Base-by-base conservation (phyloP, 2,113 vertebrate genomes). In the Setophaga petechia region DNA sequence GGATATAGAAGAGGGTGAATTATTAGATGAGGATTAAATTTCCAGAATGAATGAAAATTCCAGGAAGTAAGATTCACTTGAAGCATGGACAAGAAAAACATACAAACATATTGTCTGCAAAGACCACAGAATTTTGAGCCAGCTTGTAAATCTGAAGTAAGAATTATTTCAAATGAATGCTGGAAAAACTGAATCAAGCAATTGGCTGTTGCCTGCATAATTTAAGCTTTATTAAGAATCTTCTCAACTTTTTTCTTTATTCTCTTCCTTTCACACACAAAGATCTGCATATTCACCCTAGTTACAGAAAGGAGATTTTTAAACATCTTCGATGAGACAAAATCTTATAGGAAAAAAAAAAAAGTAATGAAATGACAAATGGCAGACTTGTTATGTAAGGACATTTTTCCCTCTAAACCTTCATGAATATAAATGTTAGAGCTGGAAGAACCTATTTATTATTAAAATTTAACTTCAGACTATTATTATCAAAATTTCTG, bases 11-110 rank as follows among this genome's bases (percentile, higher is more conserved):
- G 13, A 55, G 37, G 6, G 3, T 47, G 19, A 86, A 66, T 67
- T 91, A 79, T 66, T 80, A 74, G 11, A 69, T 13, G 14, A 69
- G 16, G 23, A 83, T 69, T 57, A 61, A 57, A 76, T 88, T 80
- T 94, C 35, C 30, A 83, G 47, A 90, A 86, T 77, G 33, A 90
- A 94, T 54, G 59, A 86, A 92, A 95, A 90, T 83, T 90, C 85
- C 41, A 73, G 86, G 82, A 96, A 94, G 80, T 19, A 90, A 24
- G 23, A 44, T 63, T 88, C 55, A 31, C 14, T 88, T 93, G 85
- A 85, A 93, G 20, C 11, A 93, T 1, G 80, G 47, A 79, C 71
- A 88, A 87, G 61, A 69, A 81, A 95, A 87, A 49, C 31, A 58
- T 23, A 35, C 17, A 76, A 87, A 69, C 46, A 69, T 39, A 68